Conservation (phyloP, 92 coral and sea anemone genomes). For the Zoanthus sansibaricus region DNA sequence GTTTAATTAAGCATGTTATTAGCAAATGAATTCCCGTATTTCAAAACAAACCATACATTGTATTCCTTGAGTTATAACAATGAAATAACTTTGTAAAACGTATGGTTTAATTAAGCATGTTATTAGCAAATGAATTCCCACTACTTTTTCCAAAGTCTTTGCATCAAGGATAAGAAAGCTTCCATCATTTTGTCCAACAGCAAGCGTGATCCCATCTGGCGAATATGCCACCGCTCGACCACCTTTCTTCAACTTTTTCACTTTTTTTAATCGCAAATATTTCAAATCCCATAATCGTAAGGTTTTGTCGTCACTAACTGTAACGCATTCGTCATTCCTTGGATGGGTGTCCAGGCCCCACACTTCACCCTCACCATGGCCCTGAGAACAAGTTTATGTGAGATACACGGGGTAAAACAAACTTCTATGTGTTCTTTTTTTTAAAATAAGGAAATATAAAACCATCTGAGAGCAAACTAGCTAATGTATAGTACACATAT, state of each 20-base stretch:
- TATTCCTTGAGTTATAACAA: too few species aligned
- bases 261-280: constrained; percentile 88
- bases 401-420: too few species aligned
- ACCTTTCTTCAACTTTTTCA: constrained; percentile 90
- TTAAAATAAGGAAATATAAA: too few species aligned
- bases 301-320: constrained; percentile 98
- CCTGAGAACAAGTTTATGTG: constrained; percentile 54
- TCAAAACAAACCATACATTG: too few species aligned
- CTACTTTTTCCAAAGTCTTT: constrained; percentile 80
- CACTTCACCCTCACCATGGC: constrained; percentile 98
- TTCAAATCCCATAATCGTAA: constrained; percentile 96
- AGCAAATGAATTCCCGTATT: too few species aligned
- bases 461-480: too few species aligned
- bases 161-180: constrained; percentile 90
- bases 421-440: too few species aligned
- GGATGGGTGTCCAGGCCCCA: constrained; percentile 99
- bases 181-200: constrained; percentile 99
- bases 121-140: constrained; percentile 26
- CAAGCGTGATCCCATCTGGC: constrained; percentile 89
- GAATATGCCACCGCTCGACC: constrained; percentile 95
- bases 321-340: constrained; percentile 89
- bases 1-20: too few species aligned
- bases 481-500: too few species aligned
- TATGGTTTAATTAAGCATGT: too few species aligned
- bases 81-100: too few species aligned